Base-by-base conservation (phyloP, 1,140 invertebrate species). In the Hermetia illucens region DNA sequence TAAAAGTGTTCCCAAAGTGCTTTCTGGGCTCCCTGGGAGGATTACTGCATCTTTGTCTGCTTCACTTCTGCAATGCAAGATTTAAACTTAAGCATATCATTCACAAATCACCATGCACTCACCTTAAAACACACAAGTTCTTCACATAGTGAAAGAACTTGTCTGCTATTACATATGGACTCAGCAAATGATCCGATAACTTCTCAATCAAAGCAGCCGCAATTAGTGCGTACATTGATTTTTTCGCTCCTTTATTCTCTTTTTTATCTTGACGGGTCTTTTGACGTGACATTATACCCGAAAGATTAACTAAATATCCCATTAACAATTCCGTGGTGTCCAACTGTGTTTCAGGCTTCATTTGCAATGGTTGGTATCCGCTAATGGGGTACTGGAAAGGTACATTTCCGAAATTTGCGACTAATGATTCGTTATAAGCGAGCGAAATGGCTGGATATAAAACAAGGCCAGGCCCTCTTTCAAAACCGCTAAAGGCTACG, bases 371-470 rank as follows among this genome's bases (percentile, higher is more conserved):
- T 13, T 64, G 54, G 50, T 70, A 88, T 3, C 74, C 77, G 15
- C 67, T 55, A 3, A 87, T 55, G 1, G 82, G 81, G 61, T 83
- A 85, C 32, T 64, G 62, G 22, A 83, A 63, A 1, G 80, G 80
- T 4, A 70, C 73, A 13, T 69, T 69, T 32, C 85, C 85, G 54
- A 89, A 90, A 53, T 89, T 88, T 0, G 77, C 81, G 32, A 77
- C 73, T 3, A 89, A 49, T 52, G 74, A 78, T 58, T 89, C 83
- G 20, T 71, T 70, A 45, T 74, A 74, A 1, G 79, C 78, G 8
- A 88, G 51, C 36, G 80, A 85, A 3, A 87, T 73, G 5, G 83
- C 75, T 2, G 77, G 75, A 54, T 84, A 88, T 46, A 87, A 88
- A 0, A 79, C 80, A 15, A 77, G 64, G 1, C 80, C 80, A 2